Base-by-base conservation (phyloP, 92 coral and sea anemone genomes). In the Parazoanthus swiftii region DNA sequence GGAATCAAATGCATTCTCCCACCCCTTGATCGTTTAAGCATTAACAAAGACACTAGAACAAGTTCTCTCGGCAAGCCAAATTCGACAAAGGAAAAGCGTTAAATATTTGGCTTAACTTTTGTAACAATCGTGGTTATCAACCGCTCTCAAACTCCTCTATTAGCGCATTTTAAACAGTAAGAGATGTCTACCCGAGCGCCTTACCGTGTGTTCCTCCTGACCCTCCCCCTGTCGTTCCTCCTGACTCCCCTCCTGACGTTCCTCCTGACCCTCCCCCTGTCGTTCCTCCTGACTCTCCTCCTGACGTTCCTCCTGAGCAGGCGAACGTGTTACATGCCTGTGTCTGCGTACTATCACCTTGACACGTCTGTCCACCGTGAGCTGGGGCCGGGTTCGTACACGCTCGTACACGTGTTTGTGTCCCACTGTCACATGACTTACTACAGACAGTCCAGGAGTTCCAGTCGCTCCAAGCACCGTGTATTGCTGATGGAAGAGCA, bases 401-500 rank as follows among this genome's bases (percentile, higher is more conserved):
- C 3, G 79, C 70, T 36, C 78, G 78, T 36, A 29, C 43, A 13
- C 87, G 87, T 54, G 74, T 46, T 68, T 71, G 87, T 7, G 51
- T 35, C 8, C 87, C 87, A 16, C 33, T 46, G 68, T 51, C 87
- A 44, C 87, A 84, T 37, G 87, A 35, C 44, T 70, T 84, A 26
- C 59, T 71, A 50, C 87, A 84, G 0, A 18, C 36, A 84, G 67
- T 15, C 87, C 87, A 84, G 11, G 66, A 29, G 36, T 66, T 84
- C 87, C 87, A 84, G 10, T 71, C 63, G 26, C 63, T 71, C 87
- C 87, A 84, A 3, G n/a, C 77, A 6, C 87, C 87, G 63, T 84
- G 44, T 42, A 84, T 84, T 84, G 67, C 87, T 84, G 87, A 15
- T 14, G 26, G 3, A 81, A 9, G 18, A 80, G 56, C 23, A 36